These are phyloP conservation scores for Steinernema hermaphroditum DNA, from an alignment of 2,888 invertebrate species.

Conservation along the genomic window DNA sequence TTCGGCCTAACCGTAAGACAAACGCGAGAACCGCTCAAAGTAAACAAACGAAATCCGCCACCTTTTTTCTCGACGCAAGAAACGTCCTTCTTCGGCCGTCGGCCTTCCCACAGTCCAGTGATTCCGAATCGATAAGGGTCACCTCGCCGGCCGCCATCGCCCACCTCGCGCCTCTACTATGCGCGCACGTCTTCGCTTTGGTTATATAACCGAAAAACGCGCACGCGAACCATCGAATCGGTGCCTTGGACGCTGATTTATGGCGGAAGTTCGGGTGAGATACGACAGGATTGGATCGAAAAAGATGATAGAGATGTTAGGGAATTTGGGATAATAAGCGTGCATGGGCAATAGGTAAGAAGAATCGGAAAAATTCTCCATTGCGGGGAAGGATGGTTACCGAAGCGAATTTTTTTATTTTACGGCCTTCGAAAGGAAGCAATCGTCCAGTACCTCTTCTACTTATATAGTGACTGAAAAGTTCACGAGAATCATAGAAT, in stretches of 20 bases:
- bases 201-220: conserved; percentile 31
- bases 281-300: background rate
- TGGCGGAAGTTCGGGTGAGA: background rate
- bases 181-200: conserved; percentile 3
- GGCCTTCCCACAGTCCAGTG: conserved; percentile 21
- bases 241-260: conserved; percentile 17
- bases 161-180: background rate
- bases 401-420: no score
- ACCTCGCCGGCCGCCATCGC: background rate
- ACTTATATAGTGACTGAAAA: no score
- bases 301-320: no score
- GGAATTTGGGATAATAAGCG: no score
- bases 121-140: conserved; percentile 27
- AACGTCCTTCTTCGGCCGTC: background rate
- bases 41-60: background rate
- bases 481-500: no score
- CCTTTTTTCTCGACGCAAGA: background rate
- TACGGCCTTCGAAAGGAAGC: no score
- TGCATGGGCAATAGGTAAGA: no score
- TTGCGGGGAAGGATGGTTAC: no score
- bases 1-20: no score
- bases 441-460: no score
- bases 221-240: conserved; percentile 12
- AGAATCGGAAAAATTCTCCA: no score
- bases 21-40: background rate